Base-by-base conservation (phyloP, 1,140 invertebrate species). In the Pomacea maculata region DNA sequence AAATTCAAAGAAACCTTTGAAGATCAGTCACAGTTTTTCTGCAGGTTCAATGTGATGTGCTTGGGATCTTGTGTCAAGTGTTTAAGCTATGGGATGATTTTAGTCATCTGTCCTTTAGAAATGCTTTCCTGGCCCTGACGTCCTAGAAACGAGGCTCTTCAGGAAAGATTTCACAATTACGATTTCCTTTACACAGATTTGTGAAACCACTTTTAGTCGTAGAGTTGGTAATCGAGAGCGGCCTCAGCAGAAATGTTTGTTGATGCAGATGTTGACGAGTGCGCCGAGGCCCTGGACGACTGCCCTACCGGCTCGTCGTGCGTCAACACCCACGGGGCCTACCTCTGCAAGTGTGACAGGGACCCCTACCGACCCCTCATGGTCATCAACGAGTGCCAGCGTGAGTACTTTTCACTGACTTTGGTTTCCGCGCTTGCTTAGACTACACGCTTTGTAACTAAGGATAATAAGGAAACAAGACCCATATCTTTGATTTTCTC, bases 191-290 rank as follows among this genome's bases (percentile, higher is more conserved):
- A n/a, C 4, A 4, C 17, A 65, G 64, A 65, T 65, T 19, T 7
- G 4, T 4, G 17, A 65, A 17, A 25, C 34, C 15, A 17, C 21
- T 25, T 21, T 71, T 34, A 25, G 34, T 29, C 29, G 14, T 21
- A 21, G 21, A 25, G 70, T 74, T 34, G 12, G n/a, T 34, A 71
- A 52, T 45, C n/a, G n/a, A 7, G 34, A 45, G 6, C 34, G 3
- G 34, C 34, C 34, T 45, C 34, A 45, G 34, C 34, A 45, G 34
- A 45, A 45, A 45, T 45, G 34, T 2, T 45, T 61, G 57, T 14
- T 61, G 57, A 61, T 61, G 57, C 77, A 78, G 77, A 78, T 34
- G 77, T 78, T 21, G 67, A 78, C 54, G 77, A 78, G 67, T 78
- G 77, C 54, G 45, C 34, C n/a, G 77, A 78, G 67, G 21, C n/a